Evolutionary conservation across 2,113 vertebrate genomes (phyloP), one percentile per base, ranked within the genome.

Genomic region (Aramus guarauna): DNA sequence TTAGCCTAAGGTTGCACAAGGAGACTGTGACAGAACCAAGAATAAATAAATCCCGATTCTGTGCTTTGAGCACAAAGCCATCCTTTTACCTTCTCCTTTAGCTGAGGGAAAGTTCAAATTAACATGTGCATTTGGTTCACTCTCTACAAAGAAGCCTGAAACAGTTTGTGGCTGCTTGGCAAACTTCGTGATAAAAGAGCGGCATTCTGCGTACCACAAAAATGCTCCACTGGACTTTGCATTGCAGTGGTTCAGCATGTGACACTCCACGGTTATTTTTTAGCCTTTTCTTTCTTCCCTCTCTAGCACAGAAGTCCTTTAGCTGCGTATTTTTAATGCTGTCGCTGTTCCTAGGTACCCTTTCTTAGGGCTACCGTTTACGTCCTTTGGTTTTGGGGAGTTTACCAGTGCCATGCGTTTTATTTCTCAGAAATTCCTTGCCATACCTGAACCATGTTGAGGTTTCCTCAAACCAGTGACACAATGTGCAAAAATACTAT

Each of bases 101-200:
- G 64, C 50, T 66, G 71, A 91, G 43, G 9, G 77, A 79, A 95
- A 96, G 89, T 72, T 94, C 75, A 83, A 96, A 92, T 78, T 90
- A 96, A 81, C 29, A 81, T 23, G 37, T 84, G 64, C 69, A 52
- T 80, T 88, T 60, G 37, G n/a, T 89, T 95, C 55, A 52, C 43
- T 58, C 30, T 60, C 56, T 77, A 18, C 64, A 88, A 88, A 90
- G 89, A 96, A 66, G 68, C 18, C 47, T 41, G 56, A 91, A 96
- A 94, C 66, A 88, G 47, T 45, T 80, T 93, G 64, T 75, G 85
- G 92, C 93, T 91, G 73, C 80, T 94, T 91, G 81, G 92, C 74
- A 95, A 89, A 90, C 67, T 64, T 66, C 83, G 76, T 24, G 88
- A 97, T 86, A 92, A 72, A 95, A 95, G 30, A 78, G 64, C 18